Evolutionary conservation across 2,888 invertebrate genomes (phyloP).

Genomic region (Drepanosiphum platanoidis): DNA sequence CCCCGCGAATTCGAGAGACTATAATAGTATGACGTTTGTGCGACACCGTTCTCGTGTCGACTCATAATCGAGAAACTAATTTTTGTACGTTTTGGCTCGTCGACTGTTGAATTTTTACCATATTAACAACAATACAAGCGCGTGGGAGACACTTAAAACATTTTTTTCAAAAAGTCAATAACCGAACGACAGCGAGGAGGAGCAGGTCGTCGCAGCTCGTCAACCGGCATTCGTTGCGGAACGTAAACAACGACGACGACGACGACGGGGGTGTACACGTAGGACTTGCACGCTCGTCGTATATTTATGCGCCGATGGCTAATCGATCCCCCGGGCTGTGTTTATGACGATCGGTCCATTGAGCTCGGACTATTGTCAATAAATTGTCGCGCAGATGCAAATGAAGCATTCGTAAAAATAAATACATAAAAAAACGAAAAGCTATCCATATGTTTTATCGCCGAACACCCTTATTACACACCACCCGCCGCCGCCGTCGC

Average conservation of each 20-base stretch:
- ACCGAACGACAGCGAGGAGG: not conserved
- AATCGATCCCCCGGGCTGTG: conserved; percentile 58
- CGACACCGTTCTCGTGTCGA: too few species aligned
- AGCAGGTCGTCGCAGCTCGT: too few species aligned
- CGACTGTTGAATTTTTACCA: too few species aligned
- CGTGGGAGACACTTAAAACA: conserved; percentile 42
- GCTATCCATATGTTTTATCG: conserved; percentile 33
- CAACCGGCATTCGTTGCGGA: conserved; percentile 21
- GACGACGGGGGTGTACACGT: too few species aligned
- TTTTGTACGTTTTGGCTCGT: too few species aligned
- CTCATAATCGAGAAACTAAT: too few species aligned
- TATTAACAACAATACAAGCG: too few species aligned
- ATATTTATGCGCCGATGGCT: conserved; percentile 59
- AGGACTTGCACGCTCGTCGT: too few species aligned
- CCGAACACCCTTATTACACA: conserved; percentile 30
- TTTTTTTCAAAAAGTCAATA: conserved; percentile 47
- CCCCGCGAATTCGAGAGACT: too few species aligned
- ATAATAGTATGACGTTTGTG: too few species aligned
- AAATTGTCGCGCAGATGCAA: conserved; percentile 56
- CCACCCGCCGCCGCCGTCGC: not conserved
- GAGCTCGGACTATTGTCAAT: conserved; percentile 48
- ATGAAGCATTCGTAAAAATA: conserved; percentile 49
- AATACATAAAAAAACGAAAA: conserved; percentile 15
- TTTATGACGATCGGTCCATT: conserved; percentile 60
- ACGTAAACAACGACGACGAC: not conserved